These are phyloP conservation scores for Gallinago undulata DNA, from an alignment of 2,113 vertebrate genomes.

Conservation along the genomic window DNA sequence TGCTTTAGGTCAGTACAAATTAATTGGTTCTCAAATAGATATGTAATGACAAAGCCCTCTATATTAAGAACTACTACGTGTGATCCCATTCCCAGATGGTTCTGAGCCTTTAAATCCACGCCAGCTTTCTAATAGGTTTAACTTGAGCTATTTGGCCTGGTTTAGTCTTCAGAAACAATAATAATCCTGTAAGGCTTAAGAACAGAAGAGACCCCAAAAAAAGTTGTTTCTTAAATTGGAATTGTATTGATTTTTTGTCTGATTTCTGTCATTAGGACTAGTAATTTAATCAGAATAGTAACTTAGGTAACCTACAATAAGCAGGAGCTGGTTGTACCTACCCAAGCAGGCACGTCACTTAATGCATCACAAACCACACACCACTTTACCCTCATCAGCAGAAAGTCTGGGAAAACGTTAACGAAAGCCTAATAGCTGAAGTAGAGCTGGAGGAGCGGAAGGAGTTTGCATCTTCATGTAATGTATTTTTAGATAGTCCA, in stretches of 20 bases:
- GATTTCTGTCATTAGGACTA: background rate
- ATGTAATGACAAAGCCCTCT: constrained; percentile 61
- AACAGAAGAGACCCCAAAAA: background rate
- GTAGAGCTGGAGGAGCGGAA: background rate
- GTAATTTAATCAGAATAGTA: background rate
- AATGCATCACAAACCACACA: background rate
- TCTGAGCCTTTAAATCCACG: constrained; percentile 58
- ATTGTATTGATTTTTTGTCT: background rate
- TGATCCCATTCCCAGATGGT: constrained; percentile 71
- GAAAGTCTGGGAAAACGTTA: background rate
- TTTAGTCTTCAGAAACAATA: constrained; percentile 60
- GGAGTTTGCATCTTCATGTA: background rate
- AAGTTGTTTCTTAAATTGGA: background rate
- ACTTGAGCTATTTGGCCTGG: constrained; percentile 66
- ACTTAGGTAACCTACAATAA: background rate
- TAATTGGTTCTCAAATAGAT: constrained; percentile 51
- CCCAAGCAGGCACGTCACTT: background rate
- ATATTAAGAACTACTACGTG: constrained; percentile 55
- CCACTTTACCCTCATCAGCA: background rate
- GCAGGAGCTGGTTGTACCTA: background rate
- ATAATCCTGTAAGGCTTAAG: constrained; percentile 40
- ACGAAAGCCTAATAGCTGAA: background rate
- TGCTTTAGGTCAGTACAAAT: constrained; percentile 33
- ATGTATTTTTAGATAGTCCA: background rate
- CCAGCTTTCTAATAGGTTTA: constrained; percentile 71